These are phyloP conservation scores for Porites rus DNA, from an alignment of 92 coral and sea anemone species.

Conservation along the genomic window DNA sequence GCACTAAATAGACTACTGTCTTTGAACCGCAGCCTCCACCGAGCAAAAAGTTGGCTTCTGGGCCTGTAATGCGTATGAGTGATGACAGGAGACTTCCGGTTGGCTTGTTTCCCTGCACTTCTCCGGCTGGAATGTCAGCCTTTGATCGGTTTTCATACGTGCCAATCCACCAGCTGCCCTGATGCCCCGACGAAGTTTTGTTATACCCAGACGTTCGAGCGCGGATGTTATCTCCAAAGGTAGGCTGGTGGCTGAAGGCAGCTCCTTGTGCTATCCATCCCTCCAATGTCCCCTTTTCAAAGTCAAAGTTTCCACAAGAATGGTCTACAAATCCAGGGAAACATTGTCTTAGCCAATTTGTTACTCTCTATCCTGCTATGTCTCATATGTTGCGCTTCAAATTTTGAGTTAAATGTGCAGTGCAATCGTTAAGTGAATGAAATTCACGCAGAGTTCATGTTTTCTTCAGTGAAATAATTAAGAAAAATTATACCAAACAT, in stretches of 20 bases:
- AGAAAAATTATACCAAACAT: no score
- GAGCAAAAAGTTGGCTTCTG: neutral
- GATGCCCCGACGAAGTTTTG: conserved; percentile 15
- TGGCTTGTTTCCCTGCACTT: conserved; percentile 23
- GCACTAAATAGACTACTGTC: neutral
- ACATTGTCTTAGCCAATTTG: neutral
- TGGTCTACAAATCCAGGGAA: neutral
- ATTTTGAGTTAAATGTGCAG: no score
- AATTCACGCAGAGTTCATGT: no score
- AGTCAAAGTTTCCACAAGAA: conserved; percentile 43
- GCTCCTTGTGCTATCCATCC: conserved; percentile 51
- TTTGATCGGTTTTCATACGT: conserved; percentile 57
- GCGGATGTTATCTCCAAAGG: conserved; percentile 28
- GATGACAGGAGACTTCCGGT: neutral
- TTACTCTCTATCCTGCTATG: no score
- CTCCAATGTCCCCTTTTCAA: conserved; percentile 53
- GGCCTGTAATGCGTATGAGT: conserved; percentile 10
- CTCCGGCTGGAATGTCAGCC: conserved; percentile 29
- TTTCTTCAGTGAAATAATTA: no score
- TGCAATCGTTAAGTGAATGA: no score
- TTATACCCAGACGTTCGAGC: conserved; percentile 33
- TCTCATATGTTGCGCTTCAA: no score
- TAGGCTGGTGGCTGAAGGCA: conserved; percentile 49
- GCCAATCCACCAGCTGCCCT: conserved; percentile 63
- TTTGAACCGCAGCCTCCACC: neutral